These are phyloP conservation scores for Tenthredo livida DNA, from an alignment of 2,888 invertebrate species.

Conservation along the genomic window DNA sequence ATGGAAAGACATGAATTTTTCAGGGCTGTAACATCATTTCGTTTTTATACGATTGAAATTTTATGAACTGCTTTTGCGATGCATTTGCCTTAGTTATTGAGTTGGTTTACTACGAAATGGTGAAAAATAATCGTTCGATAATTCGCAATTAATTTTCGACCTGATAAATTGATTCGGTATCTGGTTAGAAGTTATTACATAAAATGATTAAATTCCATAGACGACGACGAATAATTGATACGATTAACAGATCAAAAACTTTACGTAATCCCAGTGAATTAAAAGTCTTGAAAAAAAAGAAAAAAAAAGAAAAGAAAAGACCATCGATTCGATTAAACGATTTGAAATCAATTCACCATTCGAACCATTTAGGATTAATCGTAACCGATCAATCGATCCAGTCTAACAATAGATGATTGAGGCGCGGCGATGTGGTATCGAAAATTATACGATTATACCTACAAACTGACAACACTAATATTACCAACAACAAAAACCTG, in stretches of 20 bases:
- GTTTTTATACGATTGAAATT: not conserved
- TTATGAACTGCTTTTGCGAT: too few species aligned
- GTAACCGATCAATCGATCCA: constrained; percentile 29
- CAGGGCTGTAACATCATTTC: not conserved
- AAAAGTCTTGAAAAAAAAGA: not conserved
- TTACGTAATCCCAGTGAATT: constrained; percentile 12
- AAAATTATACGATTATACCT: not conserved
- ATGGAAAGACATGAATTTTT: not conserved
- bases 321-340: constrained; percentile 11
- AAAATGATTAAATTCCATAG: not conserved
- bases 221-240: not conserved
- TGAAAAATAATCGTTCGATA: not conserved
- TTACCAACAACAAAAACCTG: not conserved
- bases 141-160: not conserved
- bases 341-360: constrained; percentile 20
- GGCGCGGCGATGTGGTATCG: constrained; percentile 25
- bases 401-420: constrained; percentile 12
- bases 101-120: not conserved
- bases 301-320: too few species aligned
- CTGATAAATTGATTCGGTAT: not conserved
- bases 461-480: not conserved
- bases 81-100: too few species aligned
- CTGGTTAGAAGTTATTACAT: not conserved
- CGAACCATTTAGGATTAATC: constrained; percentile 1
- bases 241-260: not conserved